Base-by-base conservation (phyloP, 2,888 invertebrate species). In the Ochropleura plecta region DNA sequence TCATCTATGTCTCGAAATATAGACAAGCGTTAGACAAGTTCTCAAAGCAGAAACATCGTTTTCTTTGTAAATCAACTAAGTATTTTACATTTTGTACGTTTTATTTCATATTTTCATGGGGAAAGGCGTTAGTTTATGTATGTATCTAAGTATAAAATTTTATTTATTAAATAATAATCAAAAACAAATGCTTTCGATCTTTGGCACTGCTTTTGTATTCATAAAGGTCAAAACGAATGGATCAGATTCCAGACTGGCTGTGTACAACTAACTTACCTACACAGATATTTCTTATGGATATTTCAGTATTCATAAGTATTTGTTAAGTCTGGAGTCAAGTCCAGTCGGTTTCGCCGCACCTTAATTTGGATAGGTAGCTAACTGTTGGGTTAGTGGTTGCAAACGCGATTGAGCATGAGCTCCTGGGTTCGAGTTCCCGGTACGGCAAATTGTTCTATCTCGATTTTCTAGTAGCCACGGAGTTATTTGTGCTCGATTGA, bases 51-150 rank as follows among this genome's bases (percentile, higher is more conserved):
- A 16, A 55, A 55, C 49, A 80, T 49, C 4, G 12, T n/a, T 55
- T 49, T 40, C 18, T 53, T 51, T 20, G 18, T 53, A 42, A 14
- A 14, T 44, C 7, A 30, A 10, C 4, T 55, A n/a, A 44, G n/a
- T 12, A 14, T 30, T 40, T 46, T 48, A 51, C 30, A 63, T 48
- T 62, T 51, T 63, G n/a, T 67, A n/a, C 42, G 16, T 53, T 79
- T 72, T 51, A 64, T 78, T 78, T 62, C 62, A 79, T 80, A 72
- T 73, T 80, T 79, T 64, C 63, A 7, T 2, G 30, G 72, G 30
- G 46, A 57, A 57, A 79, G 55, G 63, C 18, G 73, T 20, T 12
- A 76, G 55, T 63, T 79, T 72, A 72, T 79, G 49, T 63, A 76
- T 46, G 72, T 71, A 69, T 14, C 7, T 60, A 42, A 10, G 5